These are phyloP conservation scores for Neostethus bicornis DNA, from an alignment of 2,797 vertebrate species.

Conservation along the genomic window DNA sequence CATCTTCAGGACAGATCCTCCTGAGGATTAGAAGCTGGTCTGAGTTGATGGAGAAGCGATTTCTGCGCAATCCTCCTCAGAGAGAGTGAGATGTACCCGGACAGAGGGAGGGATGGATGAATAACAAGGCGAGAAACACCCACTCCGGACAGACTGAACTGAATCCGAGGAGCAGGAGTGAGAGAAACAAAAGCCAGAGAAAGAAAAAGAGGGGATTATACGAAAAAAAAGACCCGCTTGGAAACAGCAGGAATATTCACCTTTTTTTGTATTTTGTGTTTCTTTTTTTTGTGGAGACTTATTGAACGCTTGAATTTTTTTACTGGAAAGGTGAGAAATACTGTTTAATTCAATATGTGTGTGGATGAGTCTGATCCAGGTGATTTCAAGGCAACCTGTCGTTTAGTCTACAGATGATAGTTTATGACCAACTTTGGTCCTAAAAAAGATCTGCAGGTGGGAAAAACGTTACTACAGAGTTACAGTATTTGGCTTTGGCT, in stretches of 20 bases:
- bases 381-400: slow-evolving; percentile 20
- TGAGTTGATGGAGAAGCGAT: slow-evolving; percentile 34
- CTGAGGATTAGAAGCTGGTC: slow-evolving; percentile 26
- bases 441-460: neutral
- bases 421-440: neutral
- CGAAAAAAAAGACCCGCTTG: slow-evolving; percentile 31
- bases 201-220: slow-evolving; percentile 34
- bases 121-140: slow-evolving; percentile 75
- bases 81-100: slow-evolving; percentile 34
- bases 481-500: no score
- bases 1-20: slow-evolving; percentile 21
- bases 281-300: slow-evolving; percentile 54
- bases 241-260: slow-evolving; percentile 37
- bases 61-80: slow-evolving; percentile 44
- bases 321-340: slow-evolving; percentile 66
- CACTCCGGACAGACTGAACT: slow-evolving; percentile 68
- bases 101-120: slow-evolving; percentile 72
- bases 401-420: slow-evolving; percentile 18
- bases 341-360: slow-evolving; percentile 49
- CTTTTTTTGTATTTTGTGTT: slow-evolving; percentile 52
- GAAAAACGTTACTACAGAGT: no score
- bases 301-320: slow-evolving; percentile 61
- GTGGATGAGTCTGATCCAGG: slow-evolving; percentile 39
- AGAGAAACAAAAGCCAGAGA: slow-evolving; percentile 41
- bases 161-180: slow-evolving; percentile 60